Evolutionary conservation across 2,113 vertebrate species (phyloP).

Genomic region (Equus quagga): DNA sequence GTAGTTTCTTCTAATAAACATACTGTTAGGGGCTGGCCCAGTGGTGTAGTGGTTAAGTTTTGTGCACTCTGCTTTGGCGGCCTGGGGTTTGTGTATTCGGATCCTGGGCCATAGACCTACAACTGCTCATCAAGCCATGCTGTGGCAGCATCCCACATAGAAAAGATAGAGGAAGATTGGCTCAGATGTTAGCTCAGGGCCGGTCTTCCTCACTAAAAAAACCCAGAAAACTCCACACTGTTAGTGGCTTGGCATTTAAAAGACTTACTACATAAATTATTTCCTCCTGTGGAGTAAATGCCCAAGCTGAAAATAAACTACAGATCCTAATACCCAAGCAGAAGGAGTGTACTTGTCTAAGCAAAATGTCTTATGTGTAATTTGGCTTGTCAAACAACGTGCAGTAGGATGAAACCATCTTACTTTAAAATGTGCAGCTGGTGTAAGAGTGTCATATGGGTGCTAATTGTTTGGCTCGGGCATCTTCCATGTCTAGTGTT

Average conservation of each 20-base stretch:
- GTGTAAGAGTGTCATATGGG: neutral
- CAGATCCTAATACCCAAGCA: conserved; percentile 20
- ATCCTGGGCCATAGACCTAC: no score
- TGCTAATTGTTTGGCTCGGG: neutral
- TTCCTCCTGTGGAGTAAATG: conserved; percentile 38
- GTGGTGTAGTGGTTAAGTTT: no score
- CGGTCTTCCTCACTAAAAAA: no score
- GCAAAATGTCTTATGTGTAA: conserved; percentile 52
- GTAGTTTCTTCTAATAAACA: conserved; percentile 35
- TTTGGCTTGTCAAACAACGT: conserved; percentile 67
- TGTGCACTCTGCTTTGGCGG: no score
- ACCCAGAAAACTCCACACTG: no score
- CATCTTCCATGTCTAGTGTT: neutral
- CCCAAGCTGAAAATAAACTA: conserved; percentile 62
- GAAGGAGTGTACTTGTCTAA: conserved; percentile 59
- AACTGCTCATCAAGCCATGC: no score
- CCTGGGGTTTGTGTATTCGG: no score
- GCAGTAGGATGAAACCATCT: conserved; percentile 55
- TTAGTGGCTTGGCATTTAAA: conserved; percentile 9
- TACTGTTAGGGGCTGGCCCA: neutral
- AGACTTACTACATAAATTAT: conserved; percentile 43
- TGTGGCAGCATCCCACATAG: no score
- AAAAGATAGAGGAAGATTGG: no score
- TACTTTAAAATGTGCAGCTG: conserved; percentile 59
- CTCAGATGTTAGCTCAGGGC: no score